These are phyloP conservation scores for Plusia festucae DNA, from an alignment of 2,888 invertebrate genomes.

Conservation along the genomic window DNA sequence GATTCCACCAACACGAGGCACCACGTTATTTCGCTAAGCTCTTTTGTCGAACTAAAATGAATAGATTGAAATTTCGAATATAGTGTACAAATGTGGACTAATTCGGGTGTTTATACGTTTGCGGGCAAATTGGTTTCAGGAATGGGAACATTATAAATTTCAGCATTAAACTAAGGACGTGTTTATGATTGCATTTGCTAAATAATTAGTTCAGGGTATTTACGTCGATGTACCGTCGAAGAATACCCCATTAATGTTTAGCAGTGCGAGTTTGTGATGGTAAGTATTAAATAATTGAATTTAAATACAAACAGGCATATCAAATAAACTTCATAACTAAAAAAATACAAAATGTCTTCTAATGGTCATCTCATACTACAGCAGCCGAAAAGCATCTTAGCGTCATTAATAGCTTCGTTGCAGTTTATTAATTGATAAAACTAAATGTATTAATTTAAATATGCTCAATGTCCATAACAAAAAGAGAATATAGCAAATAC, in stretches of 20 bases:
- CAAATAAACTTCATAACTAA: too few relatives aligned
- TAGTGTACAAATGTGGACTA: constrained; percentile 20
- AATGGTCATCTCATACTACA: too few relatives aligned
- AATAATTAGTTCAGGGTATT: neutral
- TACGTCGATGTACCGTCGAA: neutral
- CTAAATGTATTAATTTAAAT: too few relatives aligned
- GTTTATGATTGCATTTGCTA: constrained; percentile 9
- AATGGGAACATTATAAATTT: constrained; percentile 14
- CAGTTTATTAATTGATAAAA: too few relatives aligned
- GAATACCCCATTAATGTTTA: neutral
- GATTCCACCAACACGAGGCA: constrained; percentile 11
- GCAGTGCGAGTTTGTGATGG: neutral
- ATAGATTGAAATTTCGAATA: constrained; percentile 26
- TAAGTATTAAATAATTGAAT: neutral
- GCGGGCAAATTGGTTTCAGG: constrained; percentile 34
- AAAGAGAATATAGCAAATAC: too few relatives aligned
- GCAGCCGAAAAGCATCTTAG: too few relatives aligned
- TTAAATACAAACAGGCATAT: too few relatives aligned
- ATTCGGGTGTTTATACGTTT: neutral
- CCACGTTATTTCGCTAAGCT: constrained; percentile 17
- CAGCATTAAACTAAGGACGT: neutral
- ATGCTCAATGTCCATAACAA: too few relatives aligned
- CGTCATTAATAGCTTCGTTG: too few relatives aligned
- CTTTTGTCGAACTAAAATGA: constrained; percentile 12
- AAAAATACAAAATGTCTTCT: too few relatives aligned